Percentiles rank a stretch among this genome's conserved stretches.
These are phyloP conservation scores for Nicator chloris DNA, from an alignment of 2,113 vertebrate genomes.

Conservation along the genomic window DNA sequence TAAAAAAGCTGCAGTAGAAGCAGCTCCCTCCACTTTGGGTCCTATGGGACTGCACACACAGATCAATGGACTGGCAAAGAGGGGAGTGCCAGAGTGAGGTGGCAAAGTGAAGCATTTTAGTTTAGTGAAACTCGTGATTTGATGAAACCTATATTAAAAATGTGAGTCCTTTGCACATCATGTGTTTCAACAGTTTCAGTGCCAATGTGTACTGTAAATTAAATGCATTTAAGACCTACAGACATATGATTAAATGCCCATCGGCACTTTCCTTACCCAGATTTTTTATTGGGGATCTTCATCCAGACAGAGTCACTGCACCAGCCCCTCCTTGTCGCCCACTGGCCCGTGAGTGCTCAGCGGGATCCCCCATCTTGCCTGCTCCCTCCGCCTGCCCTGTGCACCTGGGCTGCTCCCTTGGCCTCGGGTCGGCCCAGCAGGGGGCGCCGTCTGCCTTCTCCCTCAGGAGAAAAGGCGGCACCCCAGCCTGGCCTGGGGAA, in stretches of 20 bases:
- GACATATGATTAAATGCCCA: accelerated
- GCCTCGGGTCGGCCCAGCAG: background rate
- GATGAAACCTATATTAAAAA: background rate
- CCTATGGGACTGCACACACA: background rate
- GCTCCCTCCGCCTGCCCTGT: background rate
- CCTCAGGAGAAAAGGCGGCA: background rate
- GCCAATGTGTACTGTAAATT: background rate
- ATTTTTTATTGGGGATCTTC: background rate
- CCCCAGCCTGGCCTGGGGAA: background rate
- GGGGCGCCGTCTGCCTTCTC: background rate
- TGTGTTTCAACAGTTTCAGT: background rate
- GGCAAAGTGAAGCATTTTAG: background rate
- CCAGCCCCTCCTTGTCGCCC: background rate
- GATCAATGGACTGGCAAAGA: background rate
- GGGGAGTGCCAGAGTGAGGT: background rate
- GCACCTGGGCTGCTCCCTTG: background rate
- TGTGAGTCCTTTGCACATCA: background rate
- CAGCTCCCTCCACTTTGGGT: background rate
- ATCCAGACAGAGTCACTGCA: background rate
- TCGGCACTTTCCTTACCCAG: background rate
- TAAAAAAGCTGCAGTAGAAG: background rate
- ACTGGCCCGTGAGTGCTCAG: accelerated
- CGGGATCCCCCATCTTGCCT: background rate
- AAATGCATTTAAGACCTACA: background rate
- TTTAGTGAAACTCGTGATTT: background rate